These are phyloP conservation scores for Xanthorhoe designata DNA, from an alignment of 2,888 invertebrate genomes.

Conservation along the genomic window DNA sequence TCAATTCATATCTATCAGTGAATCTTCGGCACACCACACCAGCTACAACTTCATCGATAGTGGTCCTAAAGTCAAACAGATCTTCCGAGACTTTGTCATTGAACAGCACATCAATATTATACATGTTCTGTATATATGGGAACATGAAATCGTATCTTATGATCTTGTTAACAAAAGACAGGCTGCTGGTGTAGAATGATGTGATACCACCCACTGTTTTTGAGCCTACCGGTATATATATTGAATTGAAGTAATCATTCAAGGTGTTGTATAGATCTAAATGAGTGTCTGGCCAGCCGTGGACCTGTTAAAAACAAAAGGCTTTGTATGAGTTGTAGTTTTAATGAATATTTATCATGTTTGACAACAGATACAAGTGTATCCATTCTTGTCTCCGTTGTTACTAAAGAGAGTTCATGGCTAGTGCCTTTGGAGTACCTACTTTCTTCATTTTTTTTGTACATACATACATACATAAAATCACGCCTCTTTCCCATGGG, in stretches of 20 bases:
- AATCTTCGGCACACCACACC: conserved; percentile 66
- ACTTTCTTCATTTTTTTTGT: too few species aligned
- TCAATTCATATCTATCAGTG: conserved; percentile 62
- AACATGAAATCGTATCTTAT: conserved; percentile 74
- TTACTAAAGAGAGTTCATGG: too few species aligned
- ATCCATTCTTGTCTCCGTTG: too few species aligned
- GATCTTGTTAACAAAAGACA: conserved; percentile 64
- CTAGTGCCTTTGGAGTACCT: too few species aligned
- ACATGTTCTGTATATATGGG: conserved; percentile 68
- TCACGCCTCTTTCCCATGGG: too few species aligned
- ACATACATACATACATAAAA: too few species aligned
- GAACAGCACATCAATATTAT: conserved; percentile 68
- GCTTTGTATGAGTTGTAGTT: not conserved
- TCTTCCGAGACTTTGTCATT: conserved; percentile 70
- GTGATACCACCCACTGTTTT: conserved; percentile 55
- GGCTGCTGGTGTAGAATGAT: conserved; percentile 70
- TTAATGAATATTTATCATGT: too few species aligned
- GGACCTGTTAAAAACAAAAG: conserved; percentile 58
- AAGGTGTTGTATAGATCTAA: conserved; percentile 63
- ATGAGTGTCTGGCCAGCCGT: conserved; percentile 64
- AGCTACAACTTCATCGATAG: conserved; percentile 66
- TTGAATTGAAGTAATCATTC: conserved; percentile 56
- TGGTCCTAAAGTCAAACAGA: conserved; percentile 59
- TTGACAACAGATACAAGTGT: too few species aligned
- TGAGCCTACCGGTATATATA: conserved; percentile 65